Conservation (phyloP, 2,113 vertebrate genomes). For the Crotophaga sulcirostris region DNA sequence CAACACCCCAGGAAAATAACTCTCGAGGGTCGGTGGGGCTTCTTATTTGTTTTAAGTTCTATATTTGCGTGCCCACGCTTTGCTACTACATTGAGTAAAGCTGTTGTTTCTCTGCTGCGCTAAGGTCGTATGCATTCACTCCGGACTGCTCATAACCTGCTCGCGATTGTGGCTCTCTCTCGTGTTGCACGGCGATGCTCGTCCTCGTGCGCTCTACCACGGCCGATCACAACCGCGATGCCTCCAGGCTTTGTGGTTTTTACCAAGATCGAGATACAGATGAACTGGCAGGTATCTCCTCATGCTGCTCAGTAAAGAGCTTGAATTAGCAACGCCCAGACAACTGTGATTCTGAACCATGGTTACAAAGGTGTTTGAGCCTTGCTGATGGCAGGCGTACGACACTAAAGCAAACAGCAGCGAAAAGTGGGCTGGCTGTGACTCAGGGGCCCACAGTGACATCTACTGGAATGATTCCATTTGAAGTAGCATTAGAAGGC, state of each 20-base stretch:
- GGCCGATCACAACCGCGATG: neutral
- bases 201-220: neutral
- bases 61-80: neutral
- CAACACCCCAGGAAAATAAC: neutral
- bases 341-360: conserved; percentile 40
- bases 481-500: neutral
- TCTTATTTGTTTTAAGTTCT: neutral
- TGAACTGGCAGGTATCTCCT: conserved; percentile 38
- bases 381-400: neutral
- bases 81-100: neutral
- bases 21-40: accelerated
- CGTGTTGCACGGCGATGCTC: neutral
- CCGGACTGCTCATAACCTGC: neutral
- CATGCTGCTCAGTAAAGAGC: conserved; percentile 2
- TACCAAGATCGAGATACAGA: neutral
- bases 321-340: conserved; percentile 38
- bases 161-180: neutral
- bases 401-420: neutral
- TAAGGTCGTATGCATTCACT: neutral
- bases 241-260: neutral
- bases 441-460: conserved; percentile 70
- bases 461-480: conserved; percentile 65
- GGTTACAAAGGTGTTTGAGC: conserved; percentile 5
- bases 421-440: neutral
- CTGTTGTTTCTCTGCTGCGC: neutral